phyloP scores from a whole-genome alignment of 2,113 vertebrate species.

The Indri indri region DNA sequence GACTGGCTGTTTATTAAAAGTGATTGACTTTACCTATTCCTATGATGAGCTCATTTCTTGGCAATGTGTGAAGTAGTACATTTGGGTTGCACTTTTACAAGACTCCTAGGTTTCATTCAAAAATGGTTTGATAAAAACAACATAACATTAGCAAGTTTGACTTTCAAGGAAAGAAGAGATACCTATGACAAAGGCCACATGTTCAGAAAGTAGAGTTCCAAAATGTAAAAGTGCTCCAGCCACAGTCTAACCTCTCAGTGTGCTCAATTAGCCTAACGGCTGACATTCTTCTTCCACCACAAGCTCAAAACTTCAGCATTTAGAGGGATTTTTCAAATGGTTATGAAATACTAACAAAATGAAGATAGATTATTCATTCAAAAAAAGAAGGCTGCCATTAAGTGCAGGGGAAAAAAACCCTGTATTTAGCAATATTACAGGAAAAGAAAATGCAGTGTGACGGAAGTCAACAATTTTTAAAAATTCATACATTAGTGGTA shows the following conservation, averaged over 20 bases:
- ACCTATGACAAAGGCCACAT: not conserved
- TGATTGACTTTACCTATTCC: not conserved
- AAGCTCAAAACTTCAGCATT: not conserved
- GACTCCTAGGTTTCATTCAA: not conserved
- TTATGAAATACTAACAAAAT: not conserved
- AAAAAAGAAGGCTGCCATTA: not conserved
- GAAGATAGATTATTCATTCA: not conserved
- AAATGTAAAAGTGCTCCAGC: rapidly evolving
- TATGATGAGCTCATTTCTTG: not conserved
- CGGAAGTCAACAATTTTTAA: not conserved
- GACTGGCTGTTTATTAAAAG: not conserved
- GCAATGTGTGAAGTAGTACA: not conserved
- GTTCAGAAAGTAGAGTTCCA: not conserved
- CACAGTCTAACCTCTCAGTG: not conserved
- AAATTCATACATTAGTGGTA: not conserved
- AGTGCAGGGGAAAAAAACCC: not conserved
- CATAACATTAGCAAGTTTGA: not conserved
- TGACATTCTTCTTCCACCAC: not conserved
- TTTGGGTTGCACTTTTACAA: not conserved
- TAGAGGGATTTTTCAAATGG: not conserved
- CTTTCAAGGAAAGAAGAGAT: not conserved
- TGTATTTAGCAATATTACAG: not conserved
- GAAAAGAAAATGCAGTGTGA: not conserved
- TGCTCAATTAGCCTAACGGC: no score
- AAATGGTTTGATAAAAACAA: not conserved